These are phyloP conservation scores for Periophthalmodon schlosseri DNA, from an alignment of 2,113 vertebrate species.

Conservation along the genomic window DNA sequence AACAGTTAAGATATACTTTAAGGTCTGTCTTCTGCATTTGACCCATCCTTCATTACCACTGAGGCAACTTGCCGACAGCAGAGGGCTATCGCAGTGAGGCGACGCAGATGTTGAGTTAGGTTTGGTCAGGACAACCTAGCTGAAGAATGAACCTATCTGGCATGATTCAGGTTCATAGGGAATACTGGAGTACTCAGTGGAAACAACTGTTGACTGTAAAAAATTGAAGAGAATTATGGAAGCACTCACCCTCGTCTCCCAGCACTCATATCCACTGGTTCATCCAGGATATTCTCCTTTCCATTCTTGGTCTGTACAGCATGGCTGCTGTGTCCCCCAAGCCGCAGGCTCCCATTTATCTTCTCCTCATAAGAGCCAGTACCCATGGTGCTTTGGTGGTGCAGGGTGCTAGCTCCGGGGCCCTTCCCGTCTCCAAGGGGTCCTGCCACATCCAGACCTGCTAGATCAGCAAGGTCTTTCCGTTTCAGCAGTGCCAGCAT, in stretches of 20 bases:
- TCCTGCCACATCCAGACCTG: slow-evolving; percentile 79
- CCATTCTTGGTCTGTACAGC: slow-evolving; percentile 85
- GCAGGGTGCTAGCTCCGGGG: slow-evolving; percentile 64
- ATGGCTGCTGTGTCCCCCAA: slow-evolving; percentile 83
- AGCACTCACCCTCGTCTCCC: slow-evolving; percentile 84
- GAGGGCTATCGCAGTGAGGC: not conserved
- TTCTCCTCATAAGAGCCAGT: slow-evolving; percentile 75
- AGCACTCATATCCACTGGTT: slow-evolving; percentile 97
- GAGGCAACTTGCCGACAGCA: too few species aligned
- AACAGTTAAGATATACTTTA: not conserved
- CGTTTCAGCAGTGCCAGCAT: slow-evolving; percentile 95
- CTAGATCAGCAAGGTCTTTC: slow-evolving; percentile 92
- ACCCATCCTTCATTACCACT: too few species aligned
- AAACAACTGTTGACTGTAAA: not conserved
- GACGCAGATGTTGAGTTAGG: not conserved
- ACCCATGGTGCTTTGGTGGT: slow-evolving; percentile 73
- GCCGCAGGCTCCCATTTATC: slow-evolving; percentile 75
- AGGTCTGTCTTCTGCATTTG: too few species aligned
- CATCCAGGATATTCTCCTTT: slow-evolving; percentile 93
- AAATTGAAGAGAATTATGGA: not conserved
- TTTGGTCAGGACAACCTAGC: not conserved
- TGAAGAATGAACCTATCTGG: not conserved
- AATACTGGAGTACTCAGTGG: not conserved
- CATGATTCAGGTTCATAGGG: not conserved
- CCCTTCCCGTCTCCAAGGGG: slow-evolving; percentile 79